Evolutionary conservation across 2,113 vertebrate genomes (phyloP).

Genomic region (Heloderma charlesbogerti): DNA sequence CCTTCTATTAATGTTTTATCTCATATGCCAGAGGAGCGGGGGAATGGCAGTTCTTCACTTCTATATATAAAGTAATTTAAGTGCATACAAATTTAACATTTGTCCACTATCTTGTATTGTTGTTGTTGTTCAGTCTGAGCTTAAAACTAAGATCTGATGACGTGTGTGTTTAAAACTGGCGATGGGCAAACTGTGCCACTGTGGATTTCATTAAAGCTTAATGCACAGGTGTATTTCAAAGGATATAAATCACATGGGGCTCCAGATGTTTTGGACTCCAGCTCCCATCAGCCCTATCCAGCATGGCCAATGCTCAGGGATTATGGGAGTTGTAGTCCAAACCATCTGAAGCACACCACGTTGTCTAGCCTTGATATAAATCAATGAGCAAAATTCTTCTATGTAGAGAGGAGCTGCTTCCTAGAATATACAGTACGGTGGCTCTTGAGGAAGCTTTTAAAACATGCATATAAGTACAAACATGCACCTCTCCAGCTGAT

Average conservation of each 20-base stretch:
- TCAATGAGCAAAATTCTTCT: constrained; percentile 48
- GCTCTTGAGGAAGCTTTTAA: constrained; percentile 23
- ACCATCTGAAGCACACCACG: too few species aligned
- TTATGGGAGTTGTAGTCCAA: too few species aligned
- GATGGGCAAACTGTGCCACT: background rate
- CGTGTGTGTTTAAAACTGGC: constrained; percentile 13
- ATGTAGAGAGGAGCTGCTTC: constrained; percentile 12
- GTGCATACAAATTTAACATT: background rate
- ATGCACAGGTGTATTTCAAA: constrained; percentile 29
- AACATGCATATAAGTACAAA: constrained; percentile 11
- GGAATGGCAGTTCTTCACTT: background rate
- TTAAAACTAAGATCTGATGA: constrained; percentile 9
- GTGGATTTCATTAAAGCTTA: background rate
- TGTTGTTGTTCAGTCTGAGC: too few species aligned
- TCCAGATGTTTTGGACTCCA: too few species aligned
- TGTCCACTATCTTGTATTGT: background rate
- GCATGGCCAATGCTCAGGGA: too few species aligned
- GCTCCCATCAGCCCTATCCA: too few species aligned
- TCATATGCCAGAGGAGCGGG: background rate
- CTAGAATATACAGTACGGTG: constrained; percentile 34
- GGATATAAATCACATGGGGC: constrained; percentile 1
- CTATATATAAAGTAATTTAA: background rate
- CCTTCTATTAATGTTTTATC: background rate
- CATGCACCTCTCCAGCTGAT: background rate
- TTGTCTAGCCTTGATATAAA: background rate